Conservation (phyloP, 2,113 vertebrate genomes). For the Ramphastos sulfuratus region DNA sequence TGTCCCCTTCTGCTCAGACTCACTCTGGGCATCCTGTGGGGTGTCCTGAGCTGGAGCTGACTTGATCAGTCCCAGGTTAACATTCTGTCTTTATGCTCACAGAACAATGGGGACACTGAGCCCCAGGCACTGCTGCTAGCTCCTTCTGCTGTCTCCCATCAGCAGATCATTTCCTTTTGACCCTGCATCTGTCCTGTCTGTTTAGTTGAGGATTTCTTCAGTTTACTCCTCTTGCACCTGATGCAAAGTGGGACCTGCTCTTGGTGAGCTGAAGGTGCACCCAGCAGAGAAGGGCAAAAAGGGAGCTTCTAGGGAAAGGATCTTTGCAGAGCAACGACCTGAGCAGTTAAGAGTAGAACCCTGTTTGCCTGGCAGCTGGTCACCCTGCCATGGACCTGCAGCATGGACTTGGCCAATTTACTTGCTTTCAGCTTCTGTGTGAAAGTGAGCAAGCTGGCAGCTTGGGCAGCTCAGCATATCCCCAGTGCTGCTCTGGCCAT, state of each 20-base stretch:
- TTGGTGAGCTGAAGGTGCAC: neutral
- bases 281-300: neutral
- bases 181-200: neutral
- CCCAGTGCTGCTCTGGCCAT: neutral
- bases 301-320: neutral
- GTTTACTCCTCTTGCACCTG: neutral
- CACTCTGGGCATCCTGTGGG: neutral
- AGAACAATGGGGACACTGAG: neutral
- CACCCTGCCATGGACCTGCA: neutral
- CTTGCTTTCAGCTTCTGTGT: neutral
- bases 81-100: neutral
- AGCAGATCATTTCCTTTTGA: neutral
- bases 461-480: neutral
- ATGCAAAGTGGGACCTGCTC: neutral
- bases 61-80: neutral
- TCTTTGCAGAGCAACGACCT: neutral
- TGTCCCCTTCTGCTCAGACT: neutral
- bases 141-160: neutral
- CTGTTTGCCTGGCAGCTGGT: neutral
- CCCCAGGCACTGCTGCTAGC: neutral
- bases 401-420: accelerated
- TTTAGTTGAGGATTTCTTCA: neutral
- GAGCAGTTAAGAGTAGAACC: neutral
- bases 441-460: neutral
- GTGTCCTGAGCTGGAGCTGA: neutral